Base-by-base conservation (phyloP, 2,888 invertebrate species). In the Tiliacea citrago region DNA sequence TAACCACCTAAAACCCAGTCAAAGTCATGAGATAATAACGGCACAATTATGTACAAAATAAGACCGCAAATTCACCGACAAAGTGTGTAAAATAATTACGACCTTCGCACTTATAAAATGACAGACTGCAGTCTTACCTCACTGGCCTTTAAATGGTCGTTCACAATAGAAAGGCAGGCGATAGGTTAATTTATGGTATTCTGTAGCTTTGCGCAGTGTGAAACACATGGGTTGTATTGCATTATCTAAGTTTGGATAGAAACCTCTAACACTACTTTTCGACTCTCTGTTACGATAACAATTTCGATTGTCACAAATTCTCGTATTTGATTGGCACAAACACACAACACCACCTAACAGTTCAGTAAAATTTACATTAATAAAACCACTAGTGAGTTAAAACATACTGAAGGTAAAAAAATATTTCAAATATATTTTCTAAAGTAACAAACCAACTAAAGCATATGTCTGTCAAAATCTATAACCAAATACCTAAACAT, bases 61-160 rank as follows among this genome's bases (percentile, higher is more conserved):
- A 47, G 8, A 45, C 16, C 0, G 35, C n/a, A 47, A 49, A 60
- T n/a, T 35, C 16, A 47, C 49, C 55, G n/a, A 66, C 45, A 53
- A 55, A 45, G 49, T 67, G 29, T n/a, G 16, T 60, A 16, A 35
- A 62, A 66, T 67, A 72, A 78, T 62, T 18, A 66, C 58, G 18
- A 35, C 49, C 49, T 70, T 35, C 39, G n/a, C 80, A 70, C 47
- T 63, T 73, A 66, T 60, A 70, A 77, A 68, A 73, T 81, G 16
- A 81, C 75, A 75, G 51, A 39, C 58, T 51, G n/a, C 24, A 61
- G 66, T 61, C 12, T 49, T 68, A 71, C 61, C 61, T 65, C 12
- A 39, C 42, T 67, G 82, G 79, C 84, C 79, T 83, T 84, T 78
- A 68, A 75, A 24, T 75, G 84, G 83, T 78, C 82, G 18, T 69